These are phyloP conservation scores for Sebastes steindachneri DNA, from an alignment of 2,797 vertebrate genomes.

Conservation along the genomic window DNA sequence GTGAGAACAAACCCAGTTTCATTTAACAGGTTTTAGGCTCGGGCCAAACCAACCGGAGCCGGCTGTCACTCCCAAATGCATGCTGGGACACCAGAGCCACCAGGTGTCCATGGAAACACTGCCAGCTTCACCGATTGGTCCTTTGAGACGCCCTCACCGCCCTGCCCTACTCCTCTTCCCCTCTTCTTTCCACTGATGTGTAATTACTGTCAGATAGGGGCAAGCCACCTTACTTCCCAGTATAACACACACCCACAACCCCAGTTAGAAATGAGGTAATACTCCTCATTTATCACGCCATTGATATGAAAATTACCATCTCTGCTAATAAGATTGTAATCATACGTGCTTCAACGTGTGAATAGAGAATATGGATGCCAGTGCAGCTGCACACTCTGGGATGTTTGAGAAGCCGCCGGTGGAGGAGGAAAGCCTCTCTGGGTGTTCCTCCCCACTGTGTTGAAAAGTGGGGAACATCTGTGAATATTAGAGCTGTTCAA, in stretches of 20 bases:
- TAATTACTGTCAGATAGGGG: slow-evolving; percentile 73
- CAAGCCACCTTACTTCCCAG: slow-evolving; percentile 10
- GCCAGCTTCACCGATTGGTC: slow-evolving; percentile 72
- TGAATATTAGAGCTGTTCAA: slow-evolving; percentile 78
- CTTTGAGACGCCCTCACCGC: slow-evolving; percentile 60
- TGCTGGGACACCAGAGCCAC: slow-evolving; percentile 65
- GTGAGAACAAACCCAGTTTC: slow-evolving; percentile 4
- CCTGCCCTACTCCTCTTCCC: slow-evolving; percentile 12
- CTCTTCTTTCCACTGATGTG: slow-evolving; percentile 53
- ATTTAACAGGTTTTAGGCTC: slow-evolving; percentile 36
- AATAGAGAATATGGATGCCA: slow-evolving; percentile 27
- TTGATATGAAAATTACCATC: slow-evolving; percentile 74
- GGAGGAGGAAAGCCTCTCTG: slow-evolving; percentile 21
- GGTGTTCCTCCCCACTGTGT: slow-evolving; percentile 44
- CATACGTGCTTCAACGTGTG: slow-evolving; percentile 23
- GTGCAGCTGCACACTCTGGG: slow-evolving; percentile 57
- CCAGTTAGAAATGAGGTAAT: slow-evolving; percentile 42
- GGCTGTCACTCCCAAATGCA: slow-evolving; percentile 69
- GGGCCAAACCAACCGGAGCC: slow-evolving; percentile 50
- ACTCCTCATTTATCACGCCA: slow-evolving; percentile 59
- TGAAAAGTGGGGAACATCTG: slow-evolving; percentile 73
- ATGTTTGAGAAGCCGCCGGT: slow-evolving; percentile 24
- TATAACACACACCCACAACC: slow-evolving; percentile 13
- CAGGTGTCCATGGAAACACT: slow-evolving; percentile 79
- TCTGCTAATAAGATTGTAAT: slow-evolving; percentile 56